phyloP scores from a whole-genome alignment of 2,113 vertebrate species.

The Nycticorax nycticorax region DNA sequence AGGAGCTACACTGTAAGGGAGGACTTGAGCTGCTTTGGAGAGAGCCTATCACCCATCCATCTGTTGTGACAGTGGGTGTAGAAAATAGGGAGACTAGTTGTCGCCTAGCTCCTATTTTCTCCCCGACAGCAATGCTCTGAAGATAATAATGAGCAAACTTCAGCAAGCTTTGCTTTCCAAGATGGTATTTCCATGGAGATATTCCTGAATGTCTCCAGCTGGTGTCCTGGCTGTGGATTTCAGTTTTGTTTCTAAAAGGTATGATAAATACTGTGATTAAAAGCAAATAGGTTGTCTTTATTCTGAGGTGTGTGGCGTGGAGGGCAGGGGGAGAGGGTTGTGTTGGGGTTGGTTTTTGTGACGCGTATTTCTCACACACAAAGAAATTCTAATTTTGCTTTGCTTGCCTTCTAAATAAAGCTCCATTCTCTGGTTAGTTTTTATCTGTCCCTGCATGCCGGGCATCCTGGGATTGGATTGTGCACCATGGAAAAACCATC shows the following conservation, averaged over 20 bases:
- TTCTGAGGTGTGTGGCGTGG: neutral
- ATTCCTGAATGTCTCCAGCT: constrained; percentile 11
- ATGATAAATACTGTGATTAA: neutral
- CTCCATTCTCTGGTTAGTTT: neutral
- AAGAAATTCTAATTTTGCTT: neutral
- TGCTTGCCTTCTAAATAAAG: neutral
- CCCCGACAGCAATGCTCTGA: neutral
- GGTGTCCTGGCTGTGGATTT: neutral
- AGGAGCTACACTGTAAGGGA: neutral
- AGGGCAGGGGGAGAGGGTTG: neutral
- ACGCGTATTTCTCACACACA: neutral
- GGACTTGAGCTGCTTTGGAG: neutral
- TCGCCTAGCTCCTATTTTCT: neutral
- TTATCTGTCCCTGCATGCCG: neutral
- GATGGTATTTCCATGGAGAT: constrained; percentile 54
- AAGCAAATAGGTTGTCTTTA: neutral
- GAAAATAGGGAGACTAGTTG: neutral
- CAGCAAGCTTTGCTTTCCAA: constrained; percentile 5
- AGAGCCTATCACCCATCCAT: neutral
- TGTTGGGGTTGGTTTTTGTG: neutral
- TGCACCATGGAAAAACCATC: neutral
- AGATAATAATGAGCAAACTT: neutral
- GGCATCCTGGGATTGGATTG: neutral
- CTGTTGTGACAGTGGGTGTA: neutral
- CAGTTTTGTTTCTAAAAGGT: constrained; percentile 18